Conservation (phyloP, 2,113 vertebrate genomes). For the Apistogramma diplotaenia region DNA sequence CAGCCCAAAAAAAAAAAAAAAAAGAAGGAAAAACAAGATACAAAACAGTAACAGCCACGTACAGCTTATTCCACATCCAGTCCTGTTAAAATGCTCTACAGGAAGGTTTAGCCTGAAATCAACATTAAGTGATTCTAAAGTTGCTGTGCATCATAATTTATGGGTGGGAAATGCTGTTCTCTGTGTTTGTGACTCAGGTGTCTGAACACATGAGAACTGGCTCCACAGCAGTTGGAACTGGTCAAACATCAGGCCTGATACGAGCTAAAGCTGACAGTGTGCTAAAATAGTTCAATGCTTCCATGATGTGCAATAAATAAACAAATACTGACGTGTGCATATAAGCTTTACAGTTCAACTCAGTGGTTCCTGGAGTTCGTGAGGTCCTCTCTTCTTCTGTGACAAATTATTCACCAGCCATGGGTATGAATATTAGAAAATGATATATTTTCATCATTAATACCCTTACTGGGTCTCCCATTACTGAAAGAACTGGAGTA, state of each 20-base stretch:
- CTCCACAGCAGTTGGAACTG: not conserved
- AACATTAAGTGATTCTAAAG: not conserved
- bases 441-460: not conserved
- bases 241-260: not conserved
- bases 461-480: not conserved
- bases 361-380: not conserved
- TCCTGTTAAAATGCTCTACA: not conserved
- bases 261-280: not conserved
- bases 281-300: not conserved
- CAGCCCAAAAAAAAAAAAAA: not conserved
- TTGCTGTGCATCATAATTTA: not conserved
- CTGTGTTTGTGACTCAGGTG: constrained; percentile 10
- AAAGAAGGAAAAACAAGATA: not conserved
- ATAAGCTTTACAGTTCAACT: not conserved
- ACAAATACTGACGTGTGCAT: not conserved
- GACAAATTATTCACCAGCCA: not conserved
- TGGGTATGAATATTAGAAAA: not conserved
- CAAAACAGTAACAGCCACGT: not conserved
- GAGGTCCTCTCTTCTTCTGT: not conserved
- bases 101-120: not conserved
- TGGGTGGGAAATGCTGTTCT: not conserved
- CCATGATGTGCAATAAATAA: not conserved
- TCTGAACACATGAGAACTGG: not conserved
- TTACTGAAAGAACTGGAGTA: not conserved
- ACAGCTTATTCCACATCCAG: not conserved